A percentile compares a stretch with the other conserved stretches of the same genome.
Conservation (phyloP, 2,888 invertebrate genomes). For the Smittia sp. region DNA sequence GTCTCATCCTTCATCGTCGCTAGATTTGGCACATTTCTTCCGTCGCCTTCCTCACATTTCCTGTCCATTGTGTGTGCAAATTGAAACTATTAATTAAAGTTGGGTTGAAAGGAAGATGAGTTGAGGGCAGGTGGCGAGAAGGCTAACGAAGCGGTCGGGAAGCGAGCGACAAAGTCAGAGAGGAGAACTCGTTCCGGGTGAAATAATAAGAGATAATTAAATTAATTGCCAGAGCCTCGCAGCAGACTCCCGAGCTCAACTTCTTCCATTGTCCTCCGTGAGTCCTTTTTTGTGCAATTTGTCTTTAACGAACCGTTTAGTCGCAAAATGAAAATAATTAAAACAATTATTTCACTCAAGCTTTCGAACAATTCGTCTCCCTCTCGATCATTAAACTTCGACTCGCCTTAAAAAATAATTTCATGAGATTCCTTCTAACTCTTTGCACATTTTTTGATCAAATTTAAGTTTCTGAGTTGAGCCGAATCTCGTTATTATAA, state of each 20-base stretch:
- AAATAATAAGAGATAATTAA: slow-evolving; percentile 32
- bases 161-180: not conserved
- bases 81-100: slow-evolving; percentile 29
- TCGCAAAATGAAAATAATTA: not conserved
- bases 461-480: too few species aligned
- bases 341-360: not conserved
- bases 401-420: not conserved
- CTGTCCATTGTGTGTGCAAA: slow-evolving; percentile 16
- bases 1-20: not conserved
- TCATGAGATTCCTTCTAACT: slow-evolving; percentile 2
- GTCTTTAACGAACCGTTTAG: too few species aligned
- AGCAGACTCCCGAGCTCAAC: not conserved
- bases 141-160: too few species aligned
- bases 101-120: not conserved
- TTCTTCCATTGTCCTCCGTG: not conserved
- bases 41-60: not conserved
- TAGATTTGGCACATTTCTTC: slow-evolving; percentile 34
- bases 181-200: not conserved
- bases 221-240: slow-evolving; percentile 10
- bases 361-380: not conserved
- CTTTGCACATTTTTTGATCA: too few species aligned
- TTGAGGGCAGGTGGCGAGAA: not conserved
- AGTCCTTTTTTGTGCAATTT: not conserved
- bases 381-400: not conserved
- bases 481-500: too few species aligned